These are phyloP conservation scores for Corythoichthys intestinalis DNA, from an alignment of 2,113 vertebrate species.

Conservation along the genomic window DNA sequence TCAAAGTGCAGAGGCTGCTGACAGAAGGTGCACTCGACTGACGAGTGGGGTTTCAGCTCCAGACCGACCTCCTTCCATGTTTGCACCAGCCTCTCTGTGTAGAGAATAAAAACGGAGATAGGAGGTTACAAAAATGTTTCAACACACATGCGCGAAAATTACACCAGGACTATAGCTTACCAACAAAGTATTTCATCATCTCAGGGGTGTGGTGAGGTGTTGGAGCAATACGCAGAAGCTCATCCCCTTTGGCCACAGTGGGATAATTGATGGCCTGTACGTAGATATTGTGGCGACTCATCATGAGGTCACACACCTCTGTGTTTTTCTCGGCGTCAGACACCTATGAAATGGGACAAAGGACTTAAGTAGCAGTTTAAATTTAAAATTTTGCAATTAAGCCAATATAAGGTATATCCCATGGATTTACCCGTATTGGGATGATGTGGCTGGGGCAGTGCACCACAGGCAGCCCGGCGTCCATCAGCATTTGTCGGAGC, in stretches of 20 bases:
- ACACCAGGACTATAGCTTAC: conserved; percentile 66
- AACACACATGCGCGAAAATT: background rate
- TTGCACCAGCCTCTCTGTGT: conserved; percentile 81
- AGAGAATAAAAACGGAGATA: background rate
- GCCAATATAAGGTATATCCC: background rate
- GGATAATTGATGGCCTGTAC: conserved; percentile 98
- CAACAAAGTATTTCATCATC: conserved; percentile 94
- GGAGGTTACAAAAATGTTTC: background rate
- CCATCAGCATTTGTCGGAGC: conserved; percentile 94
- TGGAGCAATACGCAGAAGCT: conserved; percentile 91
- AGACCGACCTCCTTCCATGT: conserved; percentile 87
- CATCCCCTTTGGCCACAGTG: conserved; percentile 87
- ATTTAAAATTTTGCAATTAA: background rate
- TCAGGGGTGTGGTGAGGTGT: conserved; percentile 94
- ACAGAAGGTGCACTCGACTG: conserved; percentile 91
- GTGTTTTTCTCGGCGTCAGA: conserved; percentile 92
- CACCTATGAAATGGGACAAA: conserved; percentile 68
- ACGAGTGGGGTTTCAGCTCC: conserved; percentile 83
- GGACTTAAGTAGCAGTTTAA: background rate
- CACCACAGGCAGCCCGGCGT: conserved; percentile 88
- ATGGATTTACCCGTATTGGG: conserved; percentile 80
- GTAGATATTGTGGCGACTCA: conserved; percentile 91
- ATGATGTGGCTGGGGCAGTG: conserved; percentile 98
- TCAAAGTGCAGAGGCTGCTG: conserved; percentile 93
- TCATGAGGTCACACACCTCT: conserved; percentile 86